phyloP scores from a whole-genome alignment of 2,113 vertebrate species.

The Hepsetus odoe region DNA sequence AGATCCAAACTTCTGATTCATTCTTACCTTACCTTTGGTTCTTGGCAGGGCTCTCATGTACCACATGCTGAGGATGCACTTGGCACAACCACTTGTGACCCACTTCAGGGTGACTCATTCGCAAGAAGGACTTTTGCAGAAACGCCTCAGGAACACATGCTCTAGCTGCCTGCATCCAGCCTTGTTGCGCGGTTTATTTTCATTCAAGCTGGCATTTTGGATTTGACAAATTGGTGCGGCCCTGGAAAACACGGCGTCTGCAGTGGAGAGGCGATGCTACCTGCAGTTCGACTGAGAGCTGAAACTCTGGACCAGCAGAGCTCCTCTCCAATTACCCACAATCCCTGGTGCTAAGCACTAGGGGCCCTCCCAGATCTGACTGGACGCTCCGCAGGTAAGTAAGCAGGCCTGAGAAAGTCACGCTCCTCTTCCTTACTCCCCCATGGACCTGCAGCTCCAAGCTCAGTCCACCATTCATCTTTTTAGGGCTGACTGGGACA shows the following conservation, averaged over 20 bases:
- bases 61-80: constrained; percentile 18
- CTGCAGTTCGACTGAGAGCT: constrained; percentile 34
- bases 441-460: constrained; percentile 38
- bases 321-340: constrained; percentile 51
- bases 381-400: constrained; percentile 43
- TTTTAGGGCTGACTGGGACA: constrained; percentile 34
- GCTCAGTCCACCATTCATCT: constrained; percentile 11
- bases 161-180: constrained; percentile 21
- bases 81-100: constrained; percentile 15
- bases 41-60: not conserved
- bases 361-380: constrained; percentile 50
- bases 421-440: constrained; percentile 21
- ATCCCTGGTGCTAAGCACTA: constrained; percentile 41
- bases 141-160: constrained; percentile 9
- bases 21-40: not conserved
- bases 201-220: constrained; percentile 29
- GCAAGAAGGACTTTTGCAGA: constrained; percentile 18
- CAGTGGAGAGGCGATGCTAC: constrained; percentile 20
- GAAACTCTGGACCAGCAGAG: constrained; percentile 34
- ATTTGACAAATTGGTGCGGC: constrained; percentile 40
- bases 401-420: constrained; percentile 33
- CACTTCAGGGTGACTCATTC: constrained; percentile 15
- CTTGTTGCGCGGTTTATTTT: constrained; percentile 23
- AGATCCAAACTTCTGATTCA: constrained; percentile 18
- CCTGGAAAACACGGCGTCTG: constrained; percentile 27